Base-by-base conservation (phyloP, 2,113 vertebrate species). In the Acrocephalus kingi region DNA sequence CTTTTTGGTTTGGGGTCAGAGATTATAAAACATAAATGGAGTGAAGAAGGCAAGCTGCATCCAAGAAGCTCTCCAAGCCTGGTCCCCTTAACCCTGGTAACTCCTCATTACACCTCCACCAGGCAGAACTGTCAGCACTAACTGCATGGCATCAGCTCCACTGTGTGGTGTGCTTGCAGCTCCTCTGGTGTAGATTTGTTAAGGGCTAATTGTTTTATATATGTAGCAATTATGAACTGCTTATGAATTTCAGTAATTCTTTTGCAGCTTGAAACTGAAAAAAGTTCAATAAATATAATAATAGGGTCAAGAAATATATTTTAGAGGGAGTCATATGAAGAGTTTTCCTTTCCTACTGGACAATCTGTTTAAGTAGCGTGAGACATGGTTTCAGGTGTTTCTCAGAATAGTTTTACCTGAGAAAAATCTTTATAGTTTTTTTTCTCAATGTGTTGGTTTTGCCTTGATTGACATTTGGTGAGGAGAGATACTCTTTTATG, bases 91-190 rank as follows among this genome's bases (percentile, higher is more conserved):
- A 22, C 6, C 15, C 18, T 37, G 28, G n/a, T 59, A 35, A 37
- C 15, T n/a, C 41, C 21, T 80, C 21, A 48, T 46, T 56, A 37
- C 27, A 37, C 30, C 39, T 19, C 20, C 10, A 30, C 13, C 9
- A 9, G 33, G 8, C 2, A 1, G 13, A 59, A 39, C 33, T 22
- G 9, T 43, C 18, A 16, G 28, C n/a, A 9, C 35, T 12, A 6
- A 14, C 15, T 35, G 11, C 1, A 1, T 11, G 16, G 7, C 20
- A 15, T 51, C 48, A 37, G 3, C 14, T 59, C 25, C 13, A 0
- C 19, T 43, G 6, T 9, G 7, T n/a, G 45, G 11, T 45, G 33
- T 51, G 13, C 45, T 48, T 7, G 1, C 33, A 46, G 27, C 22
- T 79, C 27, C 14, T 25, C 30, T 85, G 14, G 18, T n/a, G 8